These are phyloP conservation scores for Thrips palmi DNA, from an alignment of 1,140 invertebrate species.

Conservation along the genomic window DNA sequence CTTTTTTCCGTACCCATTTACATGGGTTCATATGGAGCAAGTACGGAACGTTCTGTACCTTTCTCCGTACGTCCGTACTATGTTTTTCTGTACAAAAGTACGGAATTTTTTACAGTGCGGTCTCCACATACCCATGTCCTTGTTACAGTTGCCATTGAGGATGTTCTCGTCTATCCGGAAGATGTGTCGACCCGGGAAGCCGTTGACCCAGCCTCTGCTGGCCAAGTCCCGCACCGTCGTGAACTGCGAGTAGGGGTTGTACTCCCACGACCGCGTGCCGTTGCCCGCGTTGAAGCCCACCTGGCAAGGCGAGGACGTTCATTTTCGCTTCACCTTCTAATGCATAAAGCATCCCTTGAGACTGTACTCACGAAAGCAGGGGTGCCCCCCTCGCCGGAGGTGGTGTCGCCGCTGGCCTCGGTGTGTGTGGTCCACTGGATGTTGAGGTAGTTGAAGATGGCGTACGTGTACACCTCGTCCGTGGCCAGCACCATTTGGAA, in stretches of 20 bases:
- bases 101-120: no score
- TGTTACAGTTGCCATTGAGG: constrained; percentile 77
- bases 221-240: constrained; percentile 66
- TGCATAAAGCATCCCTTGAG: constrained; percentile 1
- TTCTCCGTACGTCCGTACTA: no score
- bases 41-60: no score
- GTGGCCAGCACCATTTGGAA: constrained; percentile 87
- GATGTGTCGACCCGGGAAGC: constrained; percentile 73
- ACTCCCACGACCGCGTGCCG: constrained; percentile 75
- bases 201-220: constrained; percentile 69
- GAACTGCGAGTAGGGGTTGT: constrained; percentile 75
- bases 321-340: background rate
- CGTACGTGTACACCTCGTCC: constrained; percentile 85
- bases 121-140: constrained; percentile 50
- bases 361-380: constrained; percentile 63
- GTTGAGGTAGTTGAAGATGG: constrained; percentile 82
- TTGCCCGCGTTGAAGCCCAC: constrained; percentile 93
- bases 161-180: constrained; percentile 92
- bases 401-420: constrained; percentile 75
- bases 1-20: no score
- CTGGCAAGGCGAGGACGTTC: constrained; percentile 24
- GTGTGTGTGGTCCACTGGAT: constrained; percentile 82
- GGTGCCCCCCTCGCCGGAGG: constrained; percentile 64
- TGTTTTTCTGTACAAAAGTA: no score
- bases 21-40: no score